These are phyloP conservation scores for Falcaria lacertinaria DNA, from an alignment of 2,888 invertebrate species.

Conservation along the genomic window DNA sequence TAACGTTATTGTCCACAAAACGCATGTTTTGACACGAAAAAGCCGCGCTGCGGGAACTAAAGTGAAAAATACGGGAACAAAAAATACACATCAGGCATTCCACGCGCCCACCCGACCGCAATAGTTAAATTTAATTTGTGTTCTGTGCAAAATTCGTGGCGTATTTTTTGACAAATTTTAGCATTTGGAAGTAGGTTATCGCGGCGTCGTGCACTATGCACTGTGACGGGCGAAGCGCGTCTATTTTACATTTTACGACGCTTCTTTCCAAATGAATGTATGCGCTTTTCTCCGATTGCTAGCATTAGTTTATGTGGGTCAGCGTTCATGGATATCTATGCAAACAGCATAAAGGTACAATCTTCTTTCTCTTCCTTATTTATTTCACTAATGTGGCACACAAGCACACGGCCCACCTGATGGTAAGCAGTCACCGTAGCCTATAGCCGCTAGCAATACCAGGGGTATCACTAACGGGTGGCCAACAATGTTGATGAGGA, in stretches of 20 bases:
- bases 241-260: not conserved
- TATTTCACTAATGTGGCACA: too few relatives aligned
- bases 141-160: slow-evolving; percentile 9
- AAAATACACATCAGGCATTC: slow-evolving; percentile 12
- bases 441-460: too few relatives aligned
- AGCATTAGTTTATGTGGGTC: too few relatives aligned
- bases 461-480: too few relatives aligned
- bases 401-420: too few relatives aligned
- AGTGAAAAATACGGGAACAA: slow-evolving; percentile 14
- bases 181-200: not conserved
- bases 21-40: slow-evolving; percentile 18
- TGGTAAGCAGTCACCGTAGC: too few relatives aligned
- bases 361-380: too few relatives aligned
- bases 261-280: too few relatives aligned
- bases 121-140: slow-evolving; percentile 23
- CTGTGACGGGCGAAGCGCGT: not conserved
- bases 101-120: slow-evolving; percentile 9
- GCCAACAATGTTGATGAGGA: too few relatives aligned
- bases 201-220: not conserved
- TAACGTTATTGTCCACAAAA: not conserved
- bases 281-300: too few relatives aligned
- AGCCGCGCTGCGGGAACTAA: slow-evolving; percentile 14
- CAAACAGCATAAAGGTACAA: too few relatives aligned
- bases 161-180: slow-evolving; percentile 7
- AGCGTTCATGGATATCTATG: too few relatives aligned